Conservation (phyloP, 2,797 vertebrate genomes). For the Schizopygopsis malacanthus region DNA sequence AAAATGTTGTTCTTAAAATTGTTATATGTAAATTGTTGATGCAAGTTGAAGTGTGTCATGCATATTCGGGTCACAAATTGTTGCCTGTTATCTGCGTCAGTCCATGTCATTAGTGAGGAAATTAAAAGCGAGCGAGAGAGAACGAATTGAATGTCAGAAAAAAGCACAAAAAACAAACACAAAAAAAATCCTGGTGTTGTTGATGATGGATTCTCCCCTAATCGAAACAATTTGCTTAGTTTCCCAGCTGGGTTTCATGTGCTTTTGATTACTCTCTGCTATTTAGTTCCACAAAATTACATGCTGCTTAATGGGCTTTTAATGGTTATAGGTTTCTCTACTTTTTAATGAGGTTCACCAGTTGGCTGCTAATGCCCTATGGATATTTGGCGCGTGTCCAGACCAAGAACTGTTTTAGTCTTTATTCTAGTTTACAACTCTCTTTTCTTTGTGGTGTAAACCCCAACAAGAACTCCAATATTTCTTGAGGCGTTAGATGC, state of each 20-base stretch:
- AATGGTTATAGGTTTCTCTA: constrained; percentile 99
- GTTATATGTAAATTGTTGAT: constrained; percentile 44
- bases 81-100: constrained; percentile 81
- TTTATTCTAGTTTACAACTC: constrained; percentile 89
- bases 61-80: constrained; percentile 83
- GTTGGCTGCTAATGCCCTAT: constrained; percentile 99
- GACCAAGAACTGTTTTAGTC: constrained; percentile 67
- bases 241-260: constrained; percentile 99
- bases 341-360: constrained; percentile 98
- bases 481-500: constrained; percentile 67
- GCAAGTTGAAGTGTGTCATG: constrained; percentile 72
- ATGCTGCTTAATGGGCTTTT: constrained; percentile 99
- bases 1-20: not conserved
- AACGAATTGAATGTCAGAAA: constrained; percentile 66
- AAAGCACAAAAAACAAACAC: constrained; percentile 63
- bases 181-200: constrained; percentile 90
- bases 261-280: constrained; percentile 99
- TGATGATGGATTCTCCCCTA: constrained; percentile 95
- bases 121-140: constrained; percentile 64
- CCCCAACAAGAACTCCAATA: constrained; percentile 77
- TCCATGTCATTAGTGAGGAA: constrained; percentile 85
- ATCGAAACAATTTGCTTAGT: constrained; percentile 96
- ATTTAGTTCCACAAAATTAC: constrained; percentile 99
- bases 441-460: constrained; percentile 74
- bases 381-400: constrained; percentile 93